Percentiles rank a stretch among this genome's conserved stretches.
phyloP scores from a whole-genome alignment of 23 tunicate species.

The Phallusia fumigata region DNA sequence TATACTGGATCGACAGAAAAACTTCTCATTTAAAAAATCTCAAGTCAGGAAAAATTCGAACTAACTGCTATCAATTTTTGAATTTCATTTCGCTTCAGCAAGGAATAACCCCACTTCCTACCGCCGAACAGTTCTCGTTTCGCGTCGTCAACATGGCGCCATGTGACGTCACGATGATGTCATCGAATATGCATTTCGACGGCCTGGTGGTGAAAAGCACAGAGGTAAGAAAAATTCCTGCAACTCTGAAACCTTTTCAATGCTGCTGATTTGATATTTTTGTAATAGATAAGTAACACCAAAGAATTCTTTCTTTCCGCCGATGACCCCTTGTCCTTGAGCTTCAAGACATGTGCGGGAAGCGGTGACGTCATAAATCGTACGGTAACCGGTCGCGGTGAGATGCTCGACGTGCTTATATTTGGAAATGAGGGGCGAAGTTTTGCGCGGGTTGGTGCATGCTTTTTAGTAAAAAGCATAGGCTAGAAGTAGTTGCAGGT shows the following conservation, averaged over 20 bases:
- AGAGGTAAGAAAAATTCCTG: conserved; percentile 4
- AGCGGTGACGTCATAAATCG: conserved; percentile 9
- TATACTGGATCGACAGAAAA: too few species aligned
- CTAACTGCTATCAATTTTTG: too few species aligned
- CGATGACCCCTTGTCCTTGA: background rate
- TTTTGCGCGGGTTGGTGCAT: background rate
- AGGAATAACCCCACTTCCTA: conserved; percentile 44
- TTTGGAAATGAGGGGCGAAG: background rate
- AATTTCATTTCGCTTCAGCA: conserved; percentile 13
- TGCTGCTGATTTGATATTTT: too few species aligned
- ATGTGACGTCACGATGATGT: conserved; percentile 42
- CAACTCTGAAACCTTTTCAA: too few species aligned
- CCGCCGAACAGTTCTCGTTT: conserved; percentile 43
- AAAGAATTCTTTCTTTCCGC: background rate
- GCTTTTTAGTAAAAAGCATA: too few species aligned
- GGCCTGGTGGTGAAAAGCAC: background rate
- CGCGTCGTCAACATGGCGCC: conserved; percentile 63
- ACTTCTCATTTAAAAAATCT: too few species aligned
- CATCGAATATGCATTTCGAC: conserved; percentile 15
- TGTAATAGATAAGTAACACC: background rate
- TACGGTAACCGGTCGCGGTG: background rate
- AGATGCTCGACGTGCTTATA: background rate
- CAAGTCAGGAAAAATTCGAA: too few species aligned
- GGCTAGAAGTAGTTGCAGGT: too few species aligned
- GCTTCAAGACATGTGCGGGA: background rate